phyloP scores from a whole-genome alignment of 2,797 vertebrate species.

The Poecilia velifera region DNA sequence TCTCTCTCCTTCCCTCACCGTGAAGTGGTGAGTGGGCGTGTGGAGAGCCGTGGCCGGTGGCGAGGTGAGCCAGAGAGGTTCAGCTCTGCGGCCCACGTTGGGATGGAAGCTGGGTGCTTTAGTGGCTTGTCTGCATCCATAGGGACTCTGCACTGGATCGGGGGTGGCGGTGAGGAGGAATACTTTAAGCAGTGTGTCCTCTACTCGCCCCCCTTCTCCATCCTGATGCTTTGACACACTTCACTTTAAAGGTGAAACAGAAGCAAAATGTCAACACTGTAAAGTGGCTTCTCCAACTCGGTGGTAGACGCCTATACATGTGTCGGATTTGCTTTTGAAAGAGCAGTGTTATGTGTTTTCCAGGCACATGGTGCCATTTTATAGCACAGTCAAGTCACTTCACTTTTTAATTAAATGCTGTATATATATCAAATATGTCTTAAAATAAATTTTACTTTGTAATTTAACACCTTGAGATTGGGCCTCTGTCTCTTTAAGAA shows the following conservation, averaged over 20 bases:
- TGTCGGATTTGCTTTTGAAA: neutral
- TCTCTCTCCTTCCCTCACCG: neutral
- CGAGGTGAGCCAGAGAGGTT: slow-evolving; percentile 62
- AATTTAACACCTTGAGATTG: too few species aligned
- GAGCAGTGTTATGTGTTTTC: too few species aligned
- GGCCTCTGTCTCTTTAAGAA: too few species aligned
- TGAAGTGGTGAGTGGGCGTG: slow-evolving; percentile 3
- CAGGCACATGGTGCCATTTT: too few species aligned
- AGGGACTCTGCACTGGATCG: slow-evolving; percentile 17
- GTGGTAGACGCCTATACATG: neutral
- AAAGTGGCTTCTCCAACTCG: slow-evolving; percentile 37
- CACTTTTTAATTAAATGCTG: too few species aligned
- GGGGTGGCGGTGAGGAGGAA: slow-evolving; percentile 6
- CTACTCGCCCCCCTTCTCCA: neutral
- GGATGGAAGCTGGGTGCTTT: slow-evolving; percentile 13
- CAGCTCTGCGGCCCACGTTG: slow-evolving; percentile 45
- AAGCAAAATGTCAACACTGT: slow-evolving; percentile 60
- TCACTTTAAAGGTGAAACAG: slow-evolving; percentile 53
- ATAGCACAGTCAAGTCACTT: too few species aligned
- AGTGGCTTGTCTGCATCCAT: slow-evolving; percentile 33
- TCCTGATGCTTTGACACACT: slow-evolving; percentile 47
- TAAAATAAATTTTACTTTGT: too few species aligned
- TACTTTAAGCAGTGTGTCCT: slow-evolving; percentile 39
- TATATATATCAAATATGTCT: too few species aligned
- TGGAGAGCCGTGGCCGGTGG: slow-evolving; percentile 9